Evolutionary conservation across 1,140 invertebrate species (phyloP).

Genomic region (Panulirus ornatus): DNA sequence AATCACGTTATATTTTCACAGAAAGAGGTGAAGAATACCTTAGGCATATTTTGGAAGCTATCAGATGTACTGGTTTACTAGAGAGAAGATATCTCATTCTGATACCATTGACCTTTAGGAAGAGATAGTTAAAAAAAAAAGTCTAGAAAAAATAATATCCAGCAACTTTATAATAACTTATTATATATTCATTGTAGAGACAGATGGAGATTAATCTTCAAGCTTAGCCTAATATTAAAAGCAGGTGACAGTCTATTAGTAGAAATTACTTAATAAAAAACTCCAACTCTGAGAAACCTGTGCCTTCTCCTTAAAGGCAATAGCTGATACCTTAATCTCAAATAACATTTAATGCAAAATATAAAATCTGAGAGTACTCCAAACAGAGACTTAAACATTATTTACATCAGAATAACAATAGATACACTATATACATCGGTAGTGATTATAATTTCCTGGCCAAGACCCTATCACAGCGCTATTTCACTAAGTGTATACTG

Average conservation of each 20-base stretch:
- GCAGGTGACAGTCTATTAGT: background rate
- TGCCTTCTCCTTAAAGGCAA: conserved; percentile 39
- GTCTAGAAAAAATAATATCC: too few relatives aligned
- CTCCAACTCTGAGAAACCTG: background rate
- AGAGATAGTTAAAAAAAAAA: background rate
- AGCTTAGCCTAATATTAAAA: background rate
- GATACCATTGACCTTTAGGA: too few relatives aligned
- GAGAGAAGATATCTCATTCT: too few relatives aligned
- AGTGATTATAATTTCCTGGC: conserved; percentile 39
- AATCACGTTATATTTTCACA: too few relatives aligned
- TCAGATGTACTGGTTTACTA: too few relatives aligned
- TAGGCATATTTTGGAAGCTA: too few relatives aligned
- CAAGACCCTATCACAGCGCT: conserved; percentile 69
- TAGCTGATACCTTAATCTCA: conserved; percentile 23
- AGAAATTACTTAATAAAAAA: background rate
- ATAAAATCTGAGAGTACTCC: conserved; percentile 37
- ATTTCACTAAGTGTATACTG: conserved; percentile 41
- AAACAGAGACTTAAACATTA: conserved; percentile 31
- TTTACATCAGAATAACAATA: conserved; percentile 57
- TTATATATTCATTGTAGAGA: background rate
- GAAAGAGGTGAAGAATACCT: too few relatives aligned
- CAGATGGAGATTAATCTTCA: background rate
- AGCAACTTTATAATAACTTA: background rate
- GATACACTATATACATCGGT: conserved; percentile 42
- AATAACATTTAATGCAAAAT: conserved; percentile 12